phyloP scores from a whole-genome alignment of 1,140 invertebrate genomes.

The Scylla paramamosain region DNA sequence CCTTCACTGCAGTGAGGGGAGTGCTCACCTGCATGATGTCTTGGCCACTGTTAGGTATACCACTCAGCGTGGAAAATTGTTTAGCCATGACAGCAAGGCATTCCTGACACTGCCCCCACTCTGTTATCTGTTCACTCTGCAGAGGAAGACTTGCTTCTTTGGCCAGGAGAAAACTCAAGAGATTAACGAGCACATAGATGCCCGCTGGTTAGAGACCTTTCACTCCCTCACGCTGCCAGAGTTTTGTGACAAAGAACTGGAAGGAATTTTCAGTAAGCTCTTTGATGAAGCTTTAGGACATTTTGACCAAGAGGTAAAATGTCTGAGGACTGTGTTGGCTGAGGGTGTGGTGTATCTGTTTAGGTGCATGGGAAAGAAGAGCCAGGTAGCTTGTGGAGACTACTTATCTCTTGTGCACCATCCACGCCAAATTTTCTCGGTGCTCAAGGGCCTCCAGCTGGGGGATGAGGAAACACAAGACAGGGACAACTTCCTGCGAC shows the following conservation, averaged over 20 bases:
- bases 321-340: constrained; percentile 62
- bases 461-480: constrained; percentile 68
- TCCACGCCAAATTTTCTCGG: constrained; percentile 61
- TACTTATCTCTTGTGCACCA: constrained; percentile 60
- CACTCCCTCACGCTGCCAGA: constrained; percentile 59
- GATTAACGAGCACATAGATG: constrained; percentile 55
- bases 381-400: constrained; percentile 48
- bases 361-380: constrained; percentile 56
- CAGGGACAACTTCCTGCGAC: constrained; percentile 67
- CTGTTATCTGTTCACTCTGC: constrained; percentile 63
- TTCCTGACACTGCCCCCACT: constrained; percentile 59
- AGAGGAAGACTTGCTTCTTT: constrained; percentile 46
- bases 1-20: constrained; percentile 65
- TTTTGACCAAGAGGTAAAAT: constrained; percentile 71
- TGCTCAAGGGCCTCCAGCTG: constrained; percentile 65
- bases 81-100: constrained; percentile 48
- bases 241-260: constrained; percentile 51
- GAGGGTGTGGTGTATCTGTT: constrained; percentile 65
- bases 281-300: constrained; percentile 64
- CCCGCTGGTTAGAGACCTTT: constrained; percentile 54
- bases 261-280: constrained; percentile 53
- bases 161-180: constrained; percentile 61
- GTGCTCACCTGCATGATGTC: constrained; percentile 43
- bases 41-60: constrained; percentile 66
- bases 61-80: constrained; percentile 44